phyloP scores from a whole-genome alignment of 35 echinoderm and acorn worm species.

The Lytechinus variegatus region DNA sequence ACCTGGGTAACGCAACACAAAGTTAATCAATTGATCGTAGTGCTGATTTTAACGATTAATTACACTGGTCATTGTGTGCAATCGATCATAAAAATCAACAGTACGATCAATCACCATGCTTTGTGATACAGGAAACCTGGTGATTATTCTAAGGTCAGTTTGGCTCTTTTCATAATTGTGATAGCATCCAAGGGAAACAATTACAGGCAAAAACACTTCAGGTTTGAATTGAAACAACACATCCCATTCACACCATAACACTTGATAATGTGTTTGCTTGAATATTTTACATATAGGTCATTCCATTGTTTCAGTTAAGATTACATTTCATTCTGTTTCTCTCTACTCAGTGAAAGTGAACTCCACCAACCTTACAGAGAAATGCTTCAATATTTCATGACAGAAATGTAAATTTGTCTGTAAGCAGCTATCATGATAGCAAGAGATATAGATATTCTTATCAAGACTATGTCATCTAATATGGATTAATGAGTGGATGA shows the following conservation, averaged over 20 bases:
- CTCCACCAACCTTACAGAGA: not conserved
- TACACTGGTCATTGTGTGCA: too few species aligned
- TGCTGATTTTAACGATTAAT: too few species aligned
- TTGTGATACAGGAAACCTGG: not conserved
- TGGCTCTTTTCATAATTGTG: not conserved
- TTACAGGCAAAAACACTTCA: not conserved
- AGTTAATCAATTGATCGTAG: too few species aligned
- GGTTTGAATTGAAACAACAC: not conserved
- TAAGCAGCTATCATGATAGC: not conserved
- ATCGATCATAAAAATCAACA: too few species aligned
- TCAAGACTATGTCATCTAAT: not conserved
- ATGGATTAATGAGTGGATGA: not conserved
- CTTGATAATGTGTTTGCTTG: not conserved
- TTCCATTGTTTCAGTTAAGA: not conserved
- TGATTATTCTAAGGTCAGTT: conserved; percentile 2
- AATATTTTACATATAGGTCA: not conserved
- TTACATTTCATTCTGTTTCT: not conserved
- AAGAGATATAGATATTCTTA: not conserved
- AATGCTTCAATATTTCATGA: not conserved
- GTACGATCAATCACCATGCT: too few species aligned
- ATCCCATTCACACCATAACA: not conserved
- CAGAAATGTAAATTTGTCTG: not conserved
- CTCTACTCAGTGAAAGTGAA: not conserved
- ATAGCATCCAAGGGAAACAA: not conserved
- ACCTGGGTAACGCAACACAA: too few species aligned